Evolutionary conservation across 64 coral and sea anemone genomes (phyloP).

Genomic region (Stylophora pistillata): DNA sequence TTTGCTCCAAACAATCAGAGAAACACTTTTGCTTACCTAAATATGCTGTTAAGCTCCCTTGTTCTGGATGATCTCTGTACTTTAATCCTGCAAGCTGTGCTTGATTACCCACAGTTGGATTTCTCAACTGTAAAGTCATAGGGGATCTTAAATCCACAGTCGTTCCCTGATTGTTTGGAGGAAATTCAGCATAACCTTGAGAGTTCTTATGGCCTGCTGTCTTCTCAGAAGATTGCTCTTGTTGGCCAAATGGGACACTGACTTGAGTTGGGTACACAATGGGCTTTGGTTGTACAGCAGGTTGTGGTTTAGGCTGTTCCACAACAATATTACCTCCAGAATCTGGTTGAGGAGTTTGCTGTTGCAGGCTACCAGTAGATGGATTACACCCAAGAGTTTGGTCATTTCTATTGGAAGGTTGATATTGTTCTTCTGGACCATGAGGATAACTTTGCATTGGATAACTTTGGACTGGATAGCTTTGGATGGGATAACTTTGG

Average conservation of each 20-base stretch:
- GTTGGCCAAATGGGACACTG: conserved; percentile 13
- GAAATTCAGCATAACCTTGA: neutral
- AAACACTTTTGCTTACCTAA: too few species aligned
- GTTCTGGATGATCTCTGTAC: too few species aligned
- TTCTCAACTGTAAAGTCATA: too few species aligned
- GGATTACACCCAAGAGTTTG: too few species aligned
- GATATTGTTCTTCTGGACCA: neutral
- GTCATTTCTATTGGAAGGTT: neutral
- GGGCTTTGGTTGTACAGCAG: neutral
- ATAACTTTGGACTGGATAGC: too few species aligned
- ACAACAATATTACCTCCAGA: neutral
- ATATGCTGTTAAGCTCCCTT: too few species aligned
- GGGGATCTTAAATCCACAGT: too few species aligned
- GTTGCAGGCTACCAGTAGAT: too few species aligned
- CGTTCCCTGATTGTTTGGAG: neutral
- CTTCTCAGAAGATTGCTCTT: neutral
- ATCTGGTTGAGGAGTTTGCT: neutral
- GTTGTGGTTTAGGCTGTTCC: neutral
- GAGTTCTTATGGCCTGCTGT: neutral
- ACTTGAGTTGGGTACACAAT: neutral
- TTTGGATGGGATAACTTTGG: too few species aligned
- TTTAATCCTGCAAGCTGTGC: too few species aligned
- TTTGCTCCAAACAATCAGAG: neutral
- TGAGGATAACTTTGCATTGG: neutral
- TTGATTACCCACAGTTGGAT: too few species aligned